These are phyloP conservation scores for Tinea pellionella DNA, from an alignment of 2,888 invertebrate genomes.

Conservation along the genomic window DNA sequence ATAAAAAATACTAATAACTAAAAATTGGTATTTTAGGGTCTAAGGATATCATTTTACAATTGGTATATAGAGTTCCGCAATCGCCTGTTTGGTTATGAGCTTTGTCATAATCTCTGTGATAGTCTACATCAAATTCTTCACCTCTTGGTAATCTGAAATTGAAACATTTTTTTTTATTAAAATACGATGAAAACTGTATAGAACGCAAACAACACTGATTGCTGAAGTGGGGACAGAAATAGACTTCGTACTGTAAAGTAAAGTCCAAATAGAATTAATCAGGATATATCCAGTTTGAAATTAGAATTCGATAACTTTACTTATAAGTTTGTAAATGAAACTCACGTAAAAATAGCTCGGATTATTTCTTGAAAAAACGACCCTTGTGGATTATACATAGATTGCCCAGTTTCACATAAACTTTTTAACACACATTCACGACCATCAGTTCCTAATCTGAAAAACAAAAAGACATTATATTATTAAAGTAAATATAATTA, in stretches of 20 bases:
- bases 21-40: slow-evolving; percentile 18
- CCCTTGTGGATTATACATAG: slow-evolving; percentile 54
- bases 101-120: slow-evolving; percentile 36
- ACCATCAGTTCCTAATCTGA: slow-evolving; percentile 65
- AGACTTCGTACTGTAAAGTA: too few relatives aligned
- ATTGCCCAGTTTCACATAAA: slow-evolving; percentile 72
- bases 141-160: slow-evolving; percentile 43
- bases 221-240: too few relatives aligned
- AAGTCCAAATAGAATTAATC: too few relatives aligned
- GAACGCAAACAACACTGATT: too few relatives aligned
- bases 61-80: slow-evolving; percentile 45
- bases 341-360: slow-evolving; percentile 75
- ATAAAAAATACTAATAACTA: slow-evolving; percentile 7
- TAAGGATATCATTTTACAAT: slow-evolving; percentile 28
- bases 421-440: slow-evolving; percentile 73
- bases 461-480: slow-evolving; percentile 24
- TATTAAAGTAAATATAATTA: too few relatives aligned
- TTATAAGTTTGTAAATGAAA: neutral
- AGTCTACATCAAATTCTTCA: slow-evolving; percentile 23
- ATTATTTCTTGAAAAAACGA: slow-evolving; percentile 74
- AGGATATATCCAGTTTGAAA: neutral
- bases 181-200: too few relatives aligned
- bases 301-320: too few relatives aligned
- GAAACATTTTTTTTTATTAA: slow-evolving; percentile 11
- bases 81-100: slow-evolving; percentile 33